These are phyloP conservation scores for Cavia porcellus DNA, from an alignment of 2,113 vertebrate genomes.

Conservation along the genomic window DNA sequence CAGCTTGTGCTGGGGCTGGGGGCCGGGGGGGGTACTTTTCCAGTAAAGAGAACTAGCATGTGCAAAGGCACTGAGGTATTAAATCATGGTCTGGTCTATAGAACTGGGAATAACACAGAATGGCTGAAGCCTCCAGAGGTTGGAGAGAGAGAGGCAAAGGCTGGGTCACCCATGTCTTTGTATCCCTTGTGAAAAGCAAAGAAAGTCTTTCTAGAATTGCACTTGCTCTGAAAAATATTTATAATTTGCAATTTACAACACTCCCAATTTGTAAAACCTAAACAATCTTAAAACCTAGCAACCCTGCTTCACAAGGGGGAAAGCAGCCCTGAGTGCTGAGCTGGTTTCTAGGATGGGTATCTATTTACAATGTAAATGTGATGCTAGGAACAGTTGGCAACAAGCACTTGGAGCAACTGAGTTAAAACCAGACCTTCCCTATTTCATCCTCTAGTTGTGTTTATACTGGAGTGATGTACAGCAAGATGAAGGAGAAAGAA, in stretches of 20 bases:
- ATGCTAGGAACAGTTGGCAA: constrained; percentile 67
- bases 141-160: neutral
- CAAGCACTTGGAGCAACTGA: constrained; percentile 61
- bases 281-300: constrained; percentile 73
- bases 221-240: constrained; percentile 45
- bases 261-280: constrained; percentile 48
- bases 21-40: neutral
- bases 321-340: constrained; percentile 24
- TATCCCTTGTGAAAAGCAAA: neutral
- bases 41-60: accelerated
- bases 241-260: constrained; percentile 60
- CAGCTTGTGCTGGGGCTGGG: neutral
- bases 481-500: neutral
- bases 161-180: neutral
- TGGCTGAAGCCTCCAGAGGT: neutral
- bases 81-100: neutral
- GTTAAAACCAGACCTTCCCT: constrained; percentile 62
- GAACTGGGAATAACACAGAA: neutral
- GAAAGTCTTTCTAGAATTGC: neutral
- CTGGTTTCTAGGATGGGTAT: constrained; percentile 74
- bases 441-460: constrained; percentile 56
- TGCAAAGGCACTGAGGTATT: neutral
- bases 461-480: neutral
- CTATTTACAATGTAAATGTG: constrained; percentile 81
- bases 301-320: constrained; percentile 61